These are phyloP conservation scores for Strigops habroptila DNA, from an alignment of 2,113 vertebrate genomes.

Conservation along the genomic window DNA sequence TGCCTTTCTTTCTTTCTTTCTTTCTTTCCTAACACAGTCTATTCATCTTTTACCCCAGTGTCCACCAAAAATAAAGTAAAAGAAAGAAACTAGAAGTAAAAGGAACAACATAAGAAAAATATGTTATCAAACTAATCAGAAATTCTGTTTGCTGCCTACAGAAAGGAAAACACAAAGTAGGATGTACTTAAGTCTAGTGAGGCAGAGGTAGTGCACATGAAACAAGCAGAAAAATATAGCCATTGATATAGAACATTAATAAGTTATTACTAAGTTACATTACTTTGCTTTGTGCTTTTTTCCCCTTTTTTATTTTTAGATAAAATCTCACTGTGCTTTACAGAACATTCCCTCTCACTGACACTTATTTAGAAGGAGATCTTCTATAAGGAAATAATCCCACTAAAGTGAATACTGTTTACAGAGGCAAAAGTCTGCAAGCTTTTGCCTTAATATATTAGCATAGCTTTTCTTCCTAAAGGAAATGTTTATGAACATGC, in stretches of 20 bases:
- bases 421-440: background rate
- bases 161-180: background rate
- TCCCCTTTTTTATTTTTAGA: background rate
- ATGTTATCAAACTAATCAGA: background rate
- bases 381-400: background rate
- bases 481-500: background rate
- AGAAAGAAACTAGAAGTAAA: background rate
- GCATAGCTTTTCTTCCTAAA: background rate
- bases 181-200: background rate
- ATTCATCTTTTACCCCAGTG: background rate
- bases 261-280: background rate
- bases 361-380: background rate
- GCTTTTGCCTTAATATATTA: background rate
- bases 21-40: background rate
- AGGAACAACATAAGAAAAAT: background rate
- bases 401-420: background rate
- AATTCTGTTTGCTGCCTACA: background rate
- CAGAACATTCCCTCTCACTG: background rate
- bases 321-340: background rate
- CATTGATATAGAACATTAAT: background rate
- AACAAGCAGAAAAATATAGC: background rate
- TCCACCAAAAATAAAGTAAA: background rate
- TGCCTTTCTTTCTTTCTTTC: background rate
- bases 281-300: background rate
- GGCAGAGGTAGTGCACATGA: background rate